Evolutionary conservation across 92 coral and sea anemone genomes (phyloP), one percentile per base, ranked within the genome.

Genomic region (Parazoanthus darwini): DNA sequence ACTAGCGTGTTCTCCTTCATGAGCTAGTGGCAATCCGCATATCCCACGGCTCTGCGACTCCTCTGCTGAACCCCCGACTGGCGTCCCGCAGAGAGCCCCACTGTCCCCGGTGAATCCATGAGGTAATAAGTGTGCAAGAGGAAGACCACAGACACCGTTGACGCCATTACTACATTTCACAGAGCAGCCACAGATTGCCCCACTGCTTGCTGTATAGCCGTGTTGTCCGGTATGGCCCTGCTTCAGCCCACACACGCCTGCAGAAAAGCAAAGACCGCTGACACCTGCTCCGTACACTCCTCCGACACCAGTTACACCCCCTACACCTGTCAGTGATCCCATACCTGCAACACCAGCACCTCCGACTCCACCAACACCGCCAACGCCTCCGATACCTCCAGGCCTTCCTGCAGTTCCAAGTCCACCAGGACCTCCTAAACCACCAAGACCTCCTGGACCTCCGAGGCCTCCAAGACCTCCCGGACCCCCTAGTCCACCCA

Each of bases 171-270:
- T 33, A 54, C 50, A 22, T 38, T 36, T 81, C 18, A 81, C 51
- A 4, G 85, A 81, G 46, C 35, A 11, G 48, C 85, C 85, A 37
- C 50, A 58, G 42, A 81, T 63, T 14, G 85, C 85, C 3, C 85
- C 85, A 25, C 51, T 50, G 43, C 82, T 79, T 25, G 82, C 67
- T 79, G 68, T 79, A 8, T 22, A 0, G 18, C 38, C 85, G 22
- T 81, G 85, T 35, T 81, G 72, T 35, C 85, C 85, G 18, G 68
- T 20, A 26, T 81, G 50, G 13, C 74, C 85, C 25, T 81, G 74
- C 7, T 36, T 58, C 46, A 58, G 73, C 8, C 85, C 85, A 59
- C 82, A 81, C 13, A 81, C 26, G 3, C 46, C 85, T 81, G 46
- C 33, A 16, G 71, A 33, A 50, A 37, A 16, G 29, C 73, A 80